phyloP scores from a whole-genome alignment of 1,140 invertebrate species.

The Bombus pyrosoma region DNA sequence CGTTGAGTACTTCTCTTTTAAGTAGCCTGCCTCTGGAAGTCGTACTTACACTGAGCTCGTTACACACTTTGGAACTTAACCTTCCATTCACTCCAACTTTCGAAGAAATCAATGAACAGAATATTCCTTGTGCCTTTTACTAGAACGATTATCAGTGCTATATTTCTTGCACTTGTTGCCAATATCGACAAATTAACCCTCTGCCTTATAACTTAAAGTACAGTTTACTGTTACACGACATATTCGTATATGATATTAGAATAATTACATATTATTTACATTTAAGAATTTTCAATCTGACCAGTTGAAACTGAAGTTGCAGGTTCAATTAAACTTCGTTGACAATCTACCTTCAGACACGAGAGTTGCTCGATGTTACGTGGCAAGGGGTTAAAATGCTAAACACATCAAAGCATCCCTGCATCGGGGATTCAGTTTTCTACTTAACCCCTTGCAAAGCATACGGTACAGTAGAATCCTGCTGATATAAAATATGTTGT shows the following conservation, averaged over 20 bases:
- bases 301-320: neutral
- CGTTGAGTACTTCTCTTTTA: neutral
- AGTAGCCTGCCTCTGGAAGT: neutral
- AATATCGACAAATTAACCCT: too few relatives aligned
- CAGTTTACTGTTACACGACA: too few relatives aligned
- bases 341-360: neutral
- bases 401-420: neutral
- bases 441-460: neutral
- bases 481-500: neutral
- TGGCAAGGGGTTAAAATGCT: neutral
- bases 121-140: neutral
- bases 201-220: too few relatives aligned
- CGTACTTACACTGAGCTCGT: slow-evolving; percentile 5
- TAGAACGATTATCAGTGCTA: neutral
- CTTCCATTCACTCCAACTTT: slow-evolving; percentile 2
- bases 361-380: neutral
- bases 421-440: neutral
- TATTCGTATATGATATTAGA: too few relatives aligned
- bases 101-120: neutral
- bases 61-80: slow-evolving; percentile 19
- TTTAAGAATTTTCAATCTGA: neutral
- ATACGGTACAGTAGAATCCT: neutral
- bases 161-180: neutral
- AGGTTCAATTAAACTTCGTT: neutral
- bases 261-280: too few relatives aligned